Percentiles rank a stretch among this genome's conserved stretches.
Conservation (phyloP, 92 coral and sea anemone genomes). For the Scolanthus callimorphus region DNA sequence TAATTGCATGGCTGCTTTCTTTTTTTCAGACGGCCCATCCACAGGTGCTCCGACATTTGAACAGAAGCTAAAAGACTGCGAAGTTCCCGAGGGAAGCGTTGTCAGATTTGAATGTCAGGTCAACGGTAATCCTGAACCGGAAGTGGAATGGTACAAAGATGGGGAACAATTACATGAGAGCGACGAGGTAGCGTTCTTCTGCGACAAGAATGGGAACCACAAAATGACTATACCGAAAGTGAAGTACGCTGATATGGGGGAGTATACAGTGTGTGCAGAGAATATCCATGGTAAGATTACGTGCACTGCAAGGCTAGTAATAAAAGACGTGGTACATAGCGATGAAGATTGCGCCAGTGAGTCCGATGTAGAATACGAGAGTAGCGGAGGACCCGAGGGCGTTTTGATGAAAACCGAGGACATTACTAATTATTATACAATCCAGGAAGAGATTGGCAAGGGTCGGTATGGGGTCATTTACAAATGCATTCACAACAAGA, state of each 20-base stretch:
- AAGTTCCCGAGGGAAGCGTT: no score
- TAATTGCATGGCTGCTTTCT: no score
- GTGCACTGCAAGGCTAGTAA: conserved; percentile 54
- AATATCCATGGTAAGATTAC: conserved; percentile 65
- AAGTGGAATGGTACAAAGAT: no score
- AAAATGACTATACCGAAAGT: conserved; percentile 72
- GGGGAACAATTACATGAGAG: conserved; percentile 67
- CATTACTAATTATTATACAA: conserved; percentile 59
- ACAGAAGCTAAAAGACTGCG: no score
- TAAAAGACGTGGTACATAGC: conserved; percentile 50
- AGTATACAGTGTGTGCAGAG: conserved; percentile 69
- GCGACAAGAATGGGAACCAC: conserved; percentile 68
- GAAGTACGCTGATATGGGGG: conserved; percentile 66
- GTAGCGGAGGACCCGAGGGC: conserved; percentile 44
- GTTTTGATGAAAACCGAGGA: conserved; percentile 37
- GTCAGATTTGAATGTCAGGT: no score
- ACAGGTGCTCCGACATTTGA: no score
- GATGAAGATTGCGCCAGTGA: conserved; percentile 51
- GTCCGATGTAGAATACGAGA: conserved; percentile 53
- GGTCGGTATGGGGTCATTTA: conserved; percentile 82
- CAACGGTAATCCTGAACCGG: no score
- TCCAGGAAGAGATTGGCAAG: conserved; percentile 78
- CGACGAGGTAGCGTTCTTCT: conserved; percentile 69
- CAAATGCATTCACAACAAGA: conserved; percentile 65
- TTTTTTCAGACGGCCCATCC: no score